Evolutionary conservation across 2,797 vertebrate genomes (phyloP).

Genomic region (Hapalemur alaotrensis): DNA sequence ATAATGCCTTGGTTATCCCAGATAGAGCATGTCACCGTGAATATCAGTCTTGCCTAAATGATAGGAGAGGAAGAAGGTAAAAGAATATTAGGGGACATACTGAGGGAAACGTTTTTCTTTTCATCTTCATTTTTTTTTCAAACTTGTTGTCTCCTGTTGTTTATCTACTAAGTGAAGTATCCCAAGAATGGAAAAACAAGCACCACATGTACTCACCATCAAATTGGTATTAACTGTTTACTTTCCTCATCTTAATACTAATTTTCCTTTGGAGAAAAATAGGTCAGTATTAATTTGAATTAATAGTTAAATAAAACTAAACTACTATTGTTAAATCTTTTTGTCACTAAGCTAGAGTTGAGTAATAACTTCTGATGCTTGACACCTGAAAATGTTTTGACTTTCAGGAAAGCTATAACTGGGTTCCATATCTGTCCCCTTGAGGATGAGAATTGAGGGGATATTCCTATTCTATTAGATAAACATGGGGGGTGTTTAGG

Average conservation of each 20-base stretch:
- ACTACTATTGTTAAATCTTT: background rate
- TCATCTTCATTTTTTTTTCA: background rate
- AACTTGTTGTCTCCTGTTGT: background rate
- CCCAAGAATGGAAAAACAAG: too few relatives aligned
- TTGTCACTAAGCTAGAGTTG: background rate
- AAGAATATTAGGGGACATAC: background rate
- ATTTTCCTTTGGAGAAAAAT: slow-evolving; percentile 35
- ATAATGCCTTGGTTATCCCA: slow-evolving; percentile 35
- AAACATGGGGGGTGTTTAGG: background rate
- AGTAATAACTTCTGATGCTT: background rate
- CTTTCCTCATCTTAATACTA: slow-evolving; percentile 33
- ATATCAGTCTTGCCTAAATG: background rate
- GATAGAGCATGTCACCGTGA: background rate
- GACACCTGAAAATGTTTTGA: slow-evolving; percentile 4
- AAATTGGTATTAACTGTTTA: background rate
- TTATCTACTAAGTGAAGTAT: too few relatives aligned
- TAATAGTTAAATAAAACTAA: background rate
- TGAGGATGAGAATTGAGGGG: background rate
- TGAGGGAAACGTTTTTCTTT: slow-evolving; percentile 22
- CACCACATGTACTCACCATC: too few relatives aligned
- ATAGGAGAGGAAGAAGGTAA: background rate
- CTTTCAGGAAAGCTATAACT: background rate
- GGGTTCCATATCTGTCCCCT: background rate
- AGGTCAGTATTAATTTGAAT: background rate
- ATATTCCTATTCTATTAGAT: background rate